Conservation (phyloP, 2,113 vertebrate species). For the Sapajus apella region DNA sequence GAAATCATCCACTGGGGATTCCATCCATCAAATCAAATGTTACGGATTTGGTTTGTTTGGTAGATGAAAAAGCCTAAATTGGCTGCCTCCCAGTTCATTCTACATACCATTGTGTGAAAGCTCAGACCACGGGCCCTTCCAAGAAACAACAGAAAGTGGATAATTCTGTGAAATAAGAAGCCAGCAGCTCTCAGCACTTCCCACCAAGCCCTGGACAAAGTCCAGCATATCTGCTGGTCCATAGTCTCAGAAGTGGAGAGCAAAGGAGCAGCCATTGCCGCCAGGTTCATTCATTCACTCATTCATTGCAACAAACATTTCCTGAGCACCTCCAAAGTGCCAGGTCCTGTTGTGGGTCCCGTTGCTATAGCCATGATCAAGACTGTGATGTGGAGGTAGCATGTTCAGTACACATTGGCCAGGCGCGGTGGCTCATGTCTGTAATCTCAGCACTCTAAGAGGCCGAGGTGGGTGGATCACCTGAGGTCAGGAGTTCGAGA, state of each 20-base stretch:
- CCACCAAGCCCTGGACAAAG: background rate
- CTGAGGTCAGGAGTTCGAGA: too few relatives aligned
- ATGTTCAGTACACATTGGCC: background rate
- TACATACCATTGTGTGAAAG: constrained; percentile 26
- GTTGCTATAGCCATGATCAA: background rate
- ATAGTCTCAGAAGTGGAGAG: background rate
- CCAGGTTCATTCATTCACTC: background rate
- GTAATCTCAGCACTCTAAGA: too few relatives aligned
- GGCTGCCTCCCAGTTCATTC: constrained; percentile 8
- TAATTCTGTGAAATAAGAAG: constrained; percentile 18
- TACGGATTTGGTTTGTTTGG: constrained; percentile 42
- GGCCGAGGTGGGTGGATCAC: too few relatives aligned
- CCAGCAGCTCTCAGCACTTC: constrained; percentile 4
- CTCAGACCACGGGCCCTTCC: background rate
- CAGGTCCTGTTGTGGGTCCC: background rate
- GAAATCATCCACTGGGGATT: constrained; percentile 45
- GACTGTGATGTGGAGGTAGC: background rate
- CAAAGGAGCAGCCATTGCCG: background rate
- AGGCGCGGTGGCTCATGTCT: too few relatives aligned
- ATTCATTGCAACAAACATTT: background rate
- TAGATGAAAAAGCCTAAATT: constrained; percentile 41
- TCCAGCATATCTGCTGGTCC: background rate
- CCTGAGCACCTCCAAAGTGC: background rate
- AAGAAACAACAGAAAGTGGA: constrained; percentile 41
- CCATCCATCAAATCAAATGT: constrained; percentile 33